phyloP scores from a whole-genome alignment of 1,140 invertebrate genomes.

The Temnothorax nylanderi region DNA sequence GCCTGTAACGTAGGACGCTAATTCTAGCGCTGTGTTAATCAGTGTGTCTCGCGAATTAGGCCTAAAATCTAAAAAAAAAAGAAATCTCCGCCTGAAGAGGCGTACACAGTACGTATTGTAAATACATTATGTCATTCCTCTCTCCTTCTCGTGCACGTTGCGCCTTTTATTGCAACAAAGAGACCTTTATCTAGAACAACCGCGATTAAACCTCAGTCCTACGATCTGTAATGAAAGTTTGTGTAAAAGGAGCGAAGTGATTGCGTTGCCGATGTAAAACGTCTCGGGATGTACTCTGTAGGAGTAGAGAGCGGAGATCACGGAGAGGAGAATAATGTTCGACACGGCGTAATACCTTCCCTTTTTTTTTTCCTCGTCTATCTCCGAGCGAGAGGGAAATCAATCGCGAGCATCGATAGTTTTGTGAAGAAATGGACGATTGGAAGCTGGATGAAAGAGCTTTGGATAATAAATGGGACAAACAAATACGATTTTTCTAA shows the following conservation, averaged over 20 bases:
- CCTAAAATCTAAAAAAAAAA: slow-evolving; percentile 63
- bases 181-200: slow-evolving; percentile 59
- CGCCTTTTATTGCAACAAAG: slow-evolving; percentile 48
- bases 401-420: slow-evolving; percentile 42
- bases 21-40: slow-evolving; percentile 66
- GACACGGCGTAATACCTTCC: background rate
- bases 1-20: slow-evolving; percentile 62
- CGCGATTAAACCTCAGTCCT: slow-evolving; percentile 54
- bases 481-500: slow-evolving; percentile 73
- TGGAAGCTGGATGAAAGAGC: slow-evolving; percentile 65
- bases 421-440: slow-evolving; percentile 61
- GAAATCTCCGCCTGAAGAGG: slow-evolving; percentile 44
- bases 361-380: background rate
- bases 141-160: slow-evolving; percentile 68
- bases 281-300: background rate
- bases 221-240: slow-evolving; percentile 60
- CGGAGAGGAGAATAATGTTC: background rate
- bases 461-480: slow-evolving; percentile 77
- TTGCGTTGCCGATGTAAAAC: slow-evolving; percentile 27
- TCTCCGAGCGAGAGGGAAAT: slow-evolving; percentile 50
- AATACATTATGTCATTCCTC: slow-evolving; percentile 59
- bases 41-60: slow-evolving; percentile 70
- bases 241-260: slow-evolving; percentile 24
- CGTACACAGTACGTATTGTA: slow-evolving; percentile 40
- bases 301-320: slow-evolving; percentile 19